Base-by-base conservation (phyloP, 1,140 invertebrate species). In the Macrocentrus cingulum region DNA sequence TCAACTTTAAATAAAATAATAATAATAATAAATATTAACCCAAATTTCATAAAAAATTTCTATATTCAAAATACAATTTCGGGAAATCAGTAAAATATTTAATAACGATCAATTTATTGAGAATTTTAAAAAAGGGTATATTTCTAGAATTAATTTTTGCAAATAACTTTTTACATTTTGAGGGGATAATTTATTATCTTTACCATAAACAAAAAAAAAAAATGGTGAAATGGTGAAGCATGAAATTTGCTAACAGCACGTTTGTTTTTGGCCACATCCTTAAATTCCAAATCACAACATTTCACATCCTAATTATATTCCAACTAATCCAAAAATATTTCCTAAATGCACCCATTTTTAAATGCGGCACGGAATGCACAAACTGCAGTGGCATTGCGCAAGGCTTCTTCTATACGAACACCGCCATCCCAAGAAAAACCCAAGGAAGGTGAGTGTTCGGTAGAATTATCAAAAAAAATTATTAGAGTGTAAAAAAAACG, bases 401-500 rank as follows among this genome's bases (percentile, higher is more conserved):
- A 77, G 70, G 67, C 72, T 76, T 76, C 75, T 51, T 76, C 76
- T 56, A 72, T 71, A 69, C 74, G 72, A 73, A 70, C 74, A 67
- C 66, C 72, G 59, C 72, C 72, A 63, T 68, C 69, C 66, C 72
- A 75, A 72, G 76, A 76, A 51, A 75, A 76, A 49, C 71, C 76
- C 60, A 76, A 75, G 66, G 76, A 78, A 77, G 76, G 76, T 78
- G 75, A 78, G 75, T 78, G 69, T 73, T 60, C 66, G 66, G 65
- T 68, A 52, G 56, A 63, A 39, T 57, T 55, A 15, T 46, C 41
- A n/a, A n/a, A n/a, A n/a, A n/a, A n/a, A n/a, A n/a, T n/a, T n/a
- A n/a, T n/a, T n/a, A n/a, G n/a, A n/a, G n/a, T n/a, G n/a, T 29
- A 29, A 29, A 29, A 9, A 29, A 29, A 29, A 29, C 25, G 25